phyloP scores from a whole-genome alignment of 2,797 vertebrate genomes.

The Ctenopoma kingsleyae region DNA sequence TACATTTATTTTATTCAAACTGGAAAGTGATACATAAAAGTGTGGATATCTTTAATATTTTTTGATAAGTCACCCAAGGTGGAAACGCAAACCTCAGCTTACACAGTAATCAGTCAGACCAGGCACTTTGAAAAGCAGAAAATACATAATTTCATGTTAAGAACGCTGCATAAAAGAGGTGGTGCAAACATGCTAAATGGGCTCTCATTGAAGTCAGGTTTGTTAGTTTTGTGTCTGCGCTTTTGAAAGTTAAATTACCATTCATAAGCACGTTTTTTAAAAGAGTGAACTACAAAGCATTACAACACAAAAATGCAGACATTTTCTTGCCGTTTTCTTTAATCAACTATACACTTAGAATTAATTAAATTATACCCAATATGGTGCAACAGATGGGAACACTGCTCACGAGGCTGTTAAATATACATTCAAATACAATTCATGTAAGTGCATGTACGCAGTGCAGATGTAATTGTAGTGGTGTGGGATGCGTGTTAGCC shows the following conservation, averaged over 20 bases:
- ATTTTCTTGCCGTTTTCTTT: not conserved
- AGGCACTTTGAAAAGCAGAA: conserved; percentile 49
- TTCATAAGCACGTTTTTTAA: conserved; percentile 37
- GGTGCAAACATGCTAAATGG: conserved; percentile 7
- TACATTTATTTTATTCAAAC: conserved; percentile 46
- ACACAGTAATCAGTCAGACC: conserved; percentile 42
- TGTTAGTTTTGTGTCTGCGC: conserved; percentile 36
- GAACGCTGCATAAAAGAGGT: conserved; percentile 4
- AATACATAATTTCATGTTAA: conserved; percentile 39
- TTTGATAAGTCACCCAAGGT: conserved; percentile 41
- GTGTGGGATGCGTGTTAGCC: conserved; percentile 55
- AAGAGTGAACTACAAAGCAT: conserved; percentile 11
- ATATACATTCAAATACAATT: conserved; percentile 42
- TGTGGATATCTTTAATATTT: conserved; percentile 37
- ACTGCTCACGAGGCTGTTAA: conserved; percentile 5
- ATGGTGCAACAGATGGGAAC: conserved; percentile 1
- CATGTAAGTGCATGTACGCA: conserved; percentile 16
- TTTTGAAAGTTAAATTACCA: conserved; percentile 45
- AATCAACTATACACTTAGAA: conserved; percentile 15
- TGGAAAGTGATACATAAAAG: conserved; percentile 63
- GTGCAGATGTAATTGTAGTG: conserved; percentile 35
- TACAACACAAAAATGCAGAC: conserved; percentile 4
- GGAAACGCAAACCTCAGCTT: conserved; percentile 43
- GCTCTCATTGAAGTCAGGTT: conserved; percentile 6
- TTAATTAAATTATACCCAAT: conserved; percentile 33